phyloP scores from a whole-genome alignment of 1,140 invertebrate species.

The Brachionus calyciflorus region DNA sequence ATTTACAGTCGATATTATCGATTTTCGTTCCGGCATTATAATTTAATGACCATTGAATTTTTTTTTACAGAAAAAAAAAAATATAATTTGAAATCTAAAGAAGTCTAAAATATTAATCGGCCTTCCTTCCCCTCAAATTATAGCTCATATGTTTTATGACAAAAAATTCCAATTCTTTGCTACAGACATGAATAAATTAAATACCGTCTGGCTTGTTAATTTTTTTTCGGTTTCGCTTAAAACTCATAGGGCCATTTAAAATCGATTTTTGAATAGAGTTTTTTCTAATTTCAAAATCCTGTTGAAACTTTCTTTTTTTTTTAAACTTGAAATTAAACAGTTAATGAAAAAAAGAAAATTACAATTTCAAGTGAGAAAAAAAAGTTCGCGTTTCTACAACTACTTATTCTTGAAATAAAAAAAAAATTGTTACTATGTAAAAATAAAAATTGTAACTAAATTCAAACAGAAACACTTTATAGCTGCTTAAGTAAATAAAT shows the following conservation, averaged over 20 bases:
- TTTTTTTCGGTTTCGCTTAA: not conserved
- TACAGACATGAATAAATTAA: conserved; percentile 41
- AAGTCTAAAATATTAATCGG: not conserved
- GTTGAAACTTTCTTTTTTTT: not conserved
- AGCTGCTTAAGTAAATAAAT: not conserved
- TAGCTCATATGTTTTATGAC: not conserved
- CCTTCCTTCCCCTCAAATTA: not conserved
- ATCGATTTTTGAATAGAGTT: conserved; percentile 14
- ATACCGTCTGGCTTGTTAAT: conserved; percentile 9
- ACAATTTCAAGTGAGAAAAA: not conserved
- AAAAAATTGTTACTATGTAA: conserved; percentile 26
- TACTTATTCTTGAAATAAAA: conserved; percentile 38
- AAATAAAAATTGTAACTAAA: not conserved
- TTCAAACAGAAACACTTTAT: no score
- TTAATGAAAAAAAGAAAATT: conserved; percentile 7
- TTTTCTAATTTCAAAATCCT: not conserved
- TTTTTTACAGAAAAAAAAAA: no score
- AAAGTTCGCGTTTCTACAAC: conserved; percentile 31
- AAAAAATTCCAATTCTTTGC: no score
- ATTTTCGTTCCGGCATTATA: no score
- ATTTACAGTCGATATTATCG: no score
- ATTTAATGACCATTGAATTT: no score
- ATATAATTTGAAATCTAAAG: no score
- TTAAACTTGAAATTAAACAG: not conserved
- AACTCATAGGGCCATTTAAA: not conserved